These are phyloP conservation scores for Parochlus steinenii DNA, from an alignment of 2,888 invertebrate species.

Conservation along the genomic window DNA sequence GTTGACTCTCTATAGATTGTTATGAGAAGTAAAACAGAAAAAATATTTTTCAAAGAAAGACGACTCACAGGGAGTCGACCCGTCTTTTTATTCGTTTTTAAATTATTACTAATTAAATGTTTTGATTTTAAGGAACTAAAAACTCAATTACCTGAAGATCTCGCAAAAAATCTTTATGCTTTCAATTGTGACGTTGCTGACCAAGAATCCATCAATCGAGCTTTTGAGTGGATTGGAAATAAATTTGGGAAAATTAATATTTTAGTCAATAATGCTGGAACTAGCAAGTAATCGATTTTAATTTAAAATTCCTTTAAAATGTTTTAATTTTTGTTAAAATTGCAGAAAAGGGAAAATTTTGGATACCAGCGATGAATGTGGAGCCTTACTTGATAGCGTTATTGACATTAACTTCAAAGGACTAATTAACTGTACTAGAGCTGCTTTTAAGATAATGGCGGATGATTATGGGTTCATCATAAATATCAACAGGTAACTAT, in stretches of 20 bases:
- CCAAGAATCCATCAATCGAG: slow-evolving; percentile 34
- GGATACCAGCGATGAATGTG: background rate
- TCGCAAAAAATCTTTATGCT: slow-evolving; percentile 17
- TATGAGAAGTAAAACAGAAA: slow-evolving; percentile 1
- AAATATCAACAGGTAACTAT: slow-evolving; percentile 26
- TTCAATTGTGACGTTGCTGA: slow-evolving; percentile 33
- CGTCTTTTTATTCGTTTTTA: too few relatives aligned
- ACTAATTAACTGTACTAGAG: slow-evolving; percentile 30
- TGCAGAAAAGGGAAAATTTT: slow-evolving; percentile 5
- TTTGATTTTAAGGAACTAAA: too few relatives aligned
- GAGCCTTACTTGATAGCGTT: slow-evolving; percentile 20
- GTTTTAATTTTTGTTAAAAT: background rate
- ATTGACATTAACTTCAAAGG: slow-evolving; percentile 34
- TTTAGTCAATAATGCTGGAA: slow-evolving; percentile 39
- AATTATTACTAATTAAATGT: too few relatives aligned
- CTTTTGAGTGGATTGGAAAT: slow-evolving; percentile 33
- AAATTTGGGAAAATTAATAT: slow-evolving; percentile 36
- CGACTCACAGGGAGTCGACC: too few relatives aligned
- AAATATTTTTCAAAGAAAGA: background rate
- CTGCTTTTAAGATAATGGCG: slow-evolving; percentile 33
- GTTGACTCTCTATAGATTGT: too few relatives aligned
- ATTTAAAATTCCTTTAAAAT: background rate
- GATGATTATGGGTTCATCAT: slow-evolving; percentile 30
- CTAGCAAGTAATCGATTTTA: slow-evolving; percentile 16
- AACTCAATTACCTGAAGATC: too few relatives aligned